A percentile compares a stretch with the other conserved stretches of the same genome.
Evolutionary conservation across 2,888 invertebrate species (phyloP).

Genomic region (Eilema caniola): DNA sequence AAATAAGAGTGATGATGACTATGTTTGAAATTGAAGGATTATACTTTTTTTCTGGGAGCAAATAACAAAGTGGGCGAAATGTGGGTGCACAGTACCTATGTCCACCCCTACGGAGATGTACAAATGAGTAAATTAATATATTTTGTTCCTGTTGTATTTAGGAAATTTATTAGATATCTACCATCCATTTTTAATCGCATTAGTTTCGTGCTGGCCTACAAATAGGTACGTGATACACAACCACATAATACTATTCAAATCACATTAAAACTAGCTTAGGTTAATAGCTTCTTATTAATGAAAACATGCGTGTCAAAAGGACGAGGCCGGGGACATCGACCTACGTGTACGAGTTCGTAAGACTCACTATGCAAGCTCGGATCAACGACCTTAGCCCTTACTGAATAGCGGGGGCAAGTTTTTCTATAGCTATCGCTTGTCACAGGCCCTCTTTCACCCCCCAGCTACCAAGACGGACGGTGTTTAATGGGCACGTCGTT

Average conservation of each 20-base stretch:
- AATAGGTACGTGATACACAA: slow-evolving; percentile 23
- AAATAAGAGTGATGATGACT: neutral
- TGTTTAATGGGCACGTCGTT: slow-evolving; percentile 61
- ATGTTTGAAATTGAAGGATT: neutral
- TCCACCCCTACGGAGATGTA: neutral
- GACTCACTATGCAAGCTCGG: slow-evolving; percentile 68
- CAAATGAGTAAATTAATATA: neutral
- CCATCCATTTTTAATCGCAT: neutral
- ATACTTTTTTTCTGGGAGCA: neutral
- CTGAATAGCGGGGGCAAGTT: slow-evolving; percentile 68
- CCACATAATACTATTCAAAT: slow-evolving; percentile 22
- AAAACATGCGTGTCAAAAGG: slow-evolving; percentile 57
- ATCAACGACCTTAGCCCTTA: slow-evolving; percentile 82
- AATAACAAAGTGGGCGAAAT: neutral
- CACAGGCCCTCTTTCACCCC: slow-evolving; percentile 59
- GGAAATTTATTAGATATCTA: neutral
- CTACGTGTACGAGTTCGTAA: slow-evolving; percentile 68
- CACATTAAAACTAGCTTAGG: slow-evolving; percentile 35
- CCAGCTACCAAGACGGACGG: slow-evolving; percentile 39
- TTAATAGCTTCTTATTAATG: slow-evolving; percentile 55
- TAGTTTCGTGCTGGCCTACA: slow-evolving; percentile 11
- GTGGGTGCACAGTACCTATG: neutral
- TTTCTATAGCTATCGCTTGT: slow-evolving; percentile 53
- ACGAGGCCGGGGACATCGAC: slow-evolving; percentile 72
- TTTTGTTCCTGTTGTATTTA: neutral